These are phyloP conservation scores for Brachylomia viminalis DNA, from an alignment of 2,888 invertebrate genomes.

Conservation along the genomic window DNA sequence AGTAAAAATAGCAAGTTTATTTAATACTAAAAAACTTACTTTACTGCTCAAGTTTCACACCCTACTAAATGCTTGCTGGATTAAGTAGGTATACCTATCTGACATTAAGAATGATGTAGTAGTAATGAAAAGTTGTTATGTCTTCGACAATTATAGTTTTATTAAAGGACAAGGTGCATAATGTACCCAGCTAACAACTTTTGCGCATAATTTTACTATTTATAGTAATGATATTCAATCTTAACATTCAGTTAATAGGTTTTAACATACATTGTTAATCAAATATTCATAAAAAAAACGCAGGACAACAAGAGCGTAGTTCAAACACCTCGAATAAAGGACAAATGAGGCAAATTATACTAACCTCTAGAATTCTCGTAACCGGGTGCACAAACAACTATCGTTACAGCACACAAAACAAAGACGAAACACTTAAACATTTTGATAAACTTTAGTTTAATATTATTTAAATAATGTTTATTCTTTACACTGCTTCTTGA, in stretches of 20 bases:
- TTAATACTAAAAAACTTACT: background rate
- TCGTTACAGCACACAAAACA: slow-evolving; percentile 50
- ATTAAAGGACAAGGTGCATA: background rate
- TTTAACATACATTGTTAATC: slow-evolving; percentile 10
- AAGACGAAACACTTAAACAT: slow-evolving; percentile 64
- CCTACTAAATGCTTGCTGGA: background rate
- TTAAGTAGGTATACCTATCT: background rate
- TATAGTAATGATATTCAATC: slow-evolving; percentile 7
- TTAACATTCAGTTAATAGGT: background rate
- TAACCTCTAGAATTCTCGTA: slow-evolving; percentile 67
- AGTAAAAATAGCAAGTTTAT: slow-evolving; percentile 1
- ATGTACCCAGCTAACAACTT: background rate
- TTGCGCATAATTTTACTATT: background rate
- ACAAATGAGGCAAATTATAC: slow-evolving; percentile 40
- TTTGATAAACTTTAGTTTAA: slow-evolving; percentile 27
- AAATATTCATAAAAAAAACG: slow-evolving; percentile 4
- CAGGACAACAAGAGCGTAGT: background rate
- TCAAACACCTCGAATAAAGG: slow-evolving; percentile 11
- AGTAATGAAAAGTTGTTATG: background rate
- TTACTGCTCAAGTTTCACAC: background rate
- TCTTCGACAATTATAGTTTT: slow-evolving; percentile 9
- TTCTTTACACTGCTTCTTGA: slow-evolving; percentile 31
- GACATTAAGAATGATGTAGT: background rate
- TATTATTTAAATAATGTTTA: slow-evolving; percentile 20
- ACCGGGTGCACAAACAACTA: slow-evolving; percentile 58